Evolutionary conservation across 2,888 invertebrate genomes (phyloP).

Genomic region (Drosophila limbata): DNA sequence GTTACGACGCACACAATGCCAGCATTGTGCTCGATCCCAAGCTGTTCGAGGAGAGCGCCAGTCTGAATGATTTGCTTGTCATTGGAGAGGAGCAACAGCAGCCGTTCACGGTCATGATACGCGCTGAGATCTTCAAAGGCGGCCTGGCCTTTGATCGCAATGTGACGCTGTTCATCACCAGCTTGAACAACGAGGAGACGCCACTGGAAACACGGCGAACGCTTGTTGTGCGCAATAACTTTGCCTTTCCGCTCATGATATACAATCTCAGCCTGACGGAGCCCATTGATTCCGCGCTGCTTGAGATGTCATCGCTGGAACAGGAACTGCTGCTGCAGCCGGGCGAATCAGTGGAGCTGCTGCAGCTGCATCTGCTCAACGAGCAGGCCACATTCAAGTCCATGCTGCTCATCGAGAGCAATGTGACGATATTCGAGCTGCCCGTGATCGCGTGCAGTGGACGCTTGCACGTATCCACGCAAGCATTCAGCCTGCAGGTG

Average conservation of each 20-base stretch:
- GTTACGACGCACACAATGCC: conserved; percentile 69
- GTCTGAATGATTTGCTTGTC: conserved; percentile 76
- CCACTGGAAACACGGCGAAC: conserved; percentile 85
- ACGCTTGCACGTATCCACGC: conserved; percentile 82
- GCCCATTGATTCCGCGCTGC: conserved; percentile 57
- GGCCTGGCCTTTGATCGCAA: conserved; percentile 78
- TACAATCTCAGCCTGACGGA: conserved; percentile 89
- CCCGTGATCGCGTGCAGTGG: conserved; percentile 86
- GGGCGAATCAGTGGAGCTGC: conserved; percentile 73
- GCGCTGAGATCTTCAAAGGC: conserved; percentile 84
- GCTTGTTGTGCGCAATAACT: conserved; percentile 90
- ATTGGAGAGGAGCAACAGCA: conserved; percentile 58
- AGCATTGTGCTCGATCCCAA: conserved; percentile 81
- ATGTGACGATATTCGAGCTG: conserved; percentile 86
- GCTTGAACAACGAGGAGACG: conserved; percentile 60
- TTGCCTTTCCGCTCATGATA: conserved; percentile 90
- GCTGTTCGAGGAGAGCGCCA: conserved; percentile 66
- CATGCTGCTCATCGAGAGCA: conserved; percentile 85
- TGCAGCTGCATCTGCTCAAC: conserved; percentile 78
- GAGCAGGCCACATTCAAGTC: conserved; percentile 74
- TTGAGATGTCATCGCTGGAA: conserved; percentile 50
- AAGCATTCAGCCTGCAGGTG: conserved; percentile 57
- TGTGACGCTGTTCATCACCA: conserved; percentile 79
- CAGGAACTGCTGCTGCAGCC: conserved; percentile 71
- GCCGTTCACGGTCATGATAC: conserved; percentile 76